Evolutionary conservation across 35 echinoderm and acorn worm genomes (phyloP).

Genomic region (Ophiothrix spiculata): DNA sequence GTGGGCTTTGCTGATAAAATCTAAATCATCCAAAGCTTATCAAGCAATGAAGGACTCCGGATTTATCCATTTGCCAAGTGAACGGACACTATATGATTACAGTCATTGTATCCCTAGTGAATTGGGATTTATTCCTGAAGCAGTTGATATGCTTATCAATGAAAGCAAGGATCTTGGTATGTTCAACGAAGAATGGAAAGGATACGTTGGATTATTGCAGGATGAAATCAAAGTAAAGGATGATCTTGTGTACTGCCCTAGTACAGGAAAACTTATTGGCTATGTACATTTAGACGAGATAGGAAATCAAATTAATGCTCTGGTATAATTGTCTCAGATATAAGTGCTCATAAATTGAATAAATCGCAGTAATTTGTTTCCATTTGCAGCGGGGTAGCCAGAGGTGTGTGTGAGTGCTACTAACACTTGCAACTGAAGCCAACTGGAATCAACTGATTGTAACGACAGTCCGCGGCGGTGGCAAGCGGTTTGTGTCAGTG

Average conservation of each 20-base stretch:
- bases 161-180: background rate
- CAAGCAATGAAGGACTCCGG: background rate
- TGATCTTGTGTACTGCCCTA: background rate
- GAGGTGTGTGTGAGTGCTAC: too few relatives aligned
- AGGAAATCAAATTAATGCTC: background rate
- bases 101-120: background rate
- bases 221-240: background rate
- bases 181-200: background rate
- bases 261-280: background rate
- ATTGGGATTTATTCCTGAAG: background rate
- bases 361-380: too few relatives aligned
- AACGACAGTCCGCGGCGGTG: too few relatives aligned
- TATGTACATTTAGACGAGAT: background rate
- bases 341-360: too few relatives aligned
- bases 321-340: background rate
- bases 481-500: too few relatives aligned
- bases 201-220: background rate
- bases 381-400: too few relatives aligned
- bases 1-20: background rate
- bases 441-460: too few relatives aligned
- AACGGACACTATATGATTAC: background rate
- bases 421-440: too few relatives aligned
- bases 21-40: background rate
- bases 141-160: background rate
- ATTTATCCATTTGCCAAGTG: background rate